phyloP scores from a whole-genome alignment of 2,113 vertebrate species.

The Melanotaenia duboulayi region DNA sequence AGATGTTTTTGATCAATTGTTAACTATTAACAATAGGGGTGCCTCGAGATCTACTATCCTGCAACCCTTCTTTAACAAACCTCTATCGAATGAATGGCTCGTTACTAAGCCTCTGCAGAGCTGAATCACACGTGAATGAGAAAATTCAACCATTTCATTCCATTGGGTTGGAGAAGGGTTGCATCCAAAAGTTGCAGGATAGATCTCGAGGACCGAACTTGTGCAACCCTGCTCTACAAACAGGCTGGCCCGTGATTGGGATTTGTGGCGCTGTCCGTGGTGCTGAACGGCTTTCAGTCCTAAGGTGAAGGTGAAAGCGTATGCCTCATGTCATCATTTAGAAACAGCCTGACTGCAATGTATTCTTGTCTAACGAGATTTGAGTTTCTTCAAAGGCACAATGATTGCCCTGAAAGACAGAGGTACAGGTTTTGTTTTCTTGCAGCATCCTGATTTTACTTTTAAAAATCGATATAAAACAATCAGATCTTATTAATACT shows the following conservation, averaged over 20 bases:
- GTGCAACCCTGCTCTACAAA: not conserved
- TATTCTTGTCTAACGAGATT: slow-evolving; percentile 10
- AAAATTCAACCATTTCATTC: too few relatives aligned
- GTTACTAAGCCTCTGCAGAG: too few relatives aligned
- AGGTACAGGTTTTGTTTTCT: slow-evolving; percentile 6
- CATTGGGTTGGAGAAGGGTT: too few relatives aligned
- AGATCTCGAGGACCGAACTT: too few relatives aligned
- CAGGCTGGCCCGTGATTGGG: not conserved
- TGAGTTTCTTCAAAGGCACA: slow-evolving; percentile 29
- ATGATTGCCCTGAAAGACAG: slow-evolving; percentile 1
- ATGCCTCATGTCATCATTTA: slow-evolving; percentile 36
- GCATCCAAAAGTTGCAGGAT: too few relatives aligned
- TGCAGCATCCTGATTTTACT: not conserved
- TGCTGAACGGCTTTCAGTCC: slow-evolving; percentile 50
- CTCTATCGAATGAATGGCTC: too few relatives aligned
- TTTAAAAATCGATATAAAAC: too few relatives aligned
- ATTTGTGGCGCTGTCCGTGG: slow-evolving; percentile 47
- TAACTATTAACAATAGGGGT: too few relatives aligned
- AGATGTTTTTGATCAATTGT: slow-evolving; percentile 5
- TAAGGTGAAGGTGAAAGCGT: slow-evolving; percentile 48
- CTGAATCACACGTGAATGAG: too few relatives aligned
- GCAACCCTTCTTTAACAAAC: too few relatives aligned
- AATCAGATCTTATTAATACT: too few relatives aligned
- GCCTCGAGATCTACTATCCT: too few relatives aligned
- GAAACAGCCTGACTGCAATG: slow-evolving; percentile 10